Evolutionary conservation across 2,113 vertebrate genomes (phyloP).

Genomic region (Zosterops pallidus): DNA sequence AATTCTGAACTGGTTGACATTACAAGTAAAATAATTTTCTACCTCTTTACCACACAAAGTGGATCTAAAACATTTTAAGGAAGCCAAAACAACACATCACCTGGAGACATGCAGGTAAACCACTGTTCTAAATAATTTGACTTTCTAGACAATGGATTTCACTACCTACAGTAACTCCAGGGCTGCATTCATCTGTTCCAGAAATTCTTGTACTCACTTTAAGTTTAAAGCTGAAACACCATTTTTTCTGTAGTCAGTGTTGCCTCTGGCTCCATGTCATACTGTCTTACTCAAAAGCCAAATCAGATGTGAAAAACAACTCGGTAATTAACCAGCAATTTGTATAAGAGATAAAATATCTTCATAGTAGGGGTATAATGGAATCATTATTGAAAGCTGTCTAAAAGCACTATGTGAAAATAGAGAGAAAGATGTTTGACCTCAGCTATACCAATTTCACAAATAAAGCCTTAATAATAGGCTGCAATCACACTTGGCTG

Average conservation of each 20-base stretch:
- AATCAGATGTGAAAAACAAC: constrained; percentile 47
- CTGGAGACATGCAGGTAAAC: background rate
- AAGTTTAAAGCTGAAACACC: background rate
- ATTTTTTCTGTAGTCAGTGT: background rate
- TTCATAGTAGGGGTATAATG: background rate
- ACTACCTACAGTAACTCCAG: background rate
- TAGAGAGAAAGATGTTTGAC: constrained; percentile 58
- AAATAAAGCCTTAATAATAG: constrained; percentile 74
- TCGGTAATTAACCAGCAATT: constrained; percentile 64
- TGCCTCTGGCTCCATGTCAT: constrained; percentile 39
- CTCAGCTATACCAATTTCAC: constrained; percentile 62
- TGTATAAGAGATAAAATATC: constrained; percentile 40
- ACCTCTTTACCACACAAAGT: background rate
- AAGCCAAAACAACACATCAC: background rate
- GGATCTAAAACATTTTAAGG: background rate
- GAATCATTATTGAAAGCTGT: constrained; percentile 40
- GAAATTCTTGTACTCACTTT: background rate
- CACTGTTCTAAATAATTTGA: background rate
- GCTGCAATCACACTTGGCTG: constrained; percentile 71
- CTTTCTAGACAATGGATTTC: background rate
- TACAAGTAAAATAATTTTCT: background rate
- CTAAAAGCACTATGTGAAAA: constrained; percentile 42
- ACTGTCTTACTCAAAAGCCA: constrained; percentile 14
- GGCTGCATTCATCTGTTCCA: background rate
- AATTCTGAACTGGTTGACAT: background rate